Conservation (phyloP, 2,113 vertebrate genomes). For the Vulpes vulpes region DNA sequence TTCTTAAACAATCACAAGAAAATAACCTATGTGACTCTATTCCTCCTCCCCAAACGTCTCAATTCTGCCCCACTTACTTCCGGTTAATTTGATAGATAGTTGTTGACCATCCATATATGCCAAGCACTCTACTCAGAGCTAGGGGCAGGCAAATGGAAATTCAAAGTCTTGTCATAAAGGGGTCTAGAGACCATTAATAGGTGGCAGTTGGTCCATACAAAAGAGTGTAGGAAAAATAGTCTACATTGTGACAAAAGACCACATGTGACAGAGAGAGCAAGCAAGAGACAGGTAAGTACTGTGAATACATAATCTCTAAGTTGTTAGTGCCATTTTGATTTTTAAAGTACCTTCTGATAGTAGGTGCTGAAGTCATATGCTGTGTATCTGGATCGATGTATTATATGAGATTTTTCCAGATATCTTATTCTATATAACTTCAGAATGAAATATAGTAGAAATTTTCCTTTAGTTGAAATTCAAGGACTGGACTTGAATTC, state of each 20-base stretch:
- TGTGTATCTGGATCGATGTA: neutral
- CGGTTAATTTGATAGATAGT: neutral
- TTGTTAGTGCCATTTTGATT: slow-evolving; percentile 19
- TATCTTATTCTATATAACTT: neutral
- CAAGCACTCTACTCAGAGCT: neutral
- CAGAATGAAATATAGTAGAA: neutral
- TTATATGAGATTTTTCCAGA: neutral
- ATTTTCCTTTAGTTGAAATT: neutral
- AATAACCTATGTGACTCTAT: neutral
- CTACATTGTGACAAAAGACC: neutral
- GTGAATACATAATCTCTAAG: neutral
- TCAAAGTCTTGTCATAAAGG: neutral
- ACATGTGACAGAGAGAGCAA: neutral
- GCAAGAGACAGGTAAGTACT: neutral
- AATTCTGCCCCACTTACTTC: neutral
- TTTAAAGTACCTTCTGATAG: neutral
- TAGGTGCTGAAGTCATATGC: neutral
- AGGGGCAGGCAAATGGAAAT: neutral
- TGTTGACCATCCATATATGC: neutral
- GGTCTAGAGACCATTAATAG: neutral
- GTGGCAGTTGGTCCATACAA: neutral
- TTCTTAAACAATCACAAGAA: neutral
- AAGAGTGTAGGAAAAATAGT: neutral
- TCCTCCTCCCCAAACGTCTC: neutral
- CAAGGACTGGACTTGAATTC: neutral